Base-by-base conservation (phyloP, 2,113 vertebrate species). In the Collichthys lucidus region DNA sequence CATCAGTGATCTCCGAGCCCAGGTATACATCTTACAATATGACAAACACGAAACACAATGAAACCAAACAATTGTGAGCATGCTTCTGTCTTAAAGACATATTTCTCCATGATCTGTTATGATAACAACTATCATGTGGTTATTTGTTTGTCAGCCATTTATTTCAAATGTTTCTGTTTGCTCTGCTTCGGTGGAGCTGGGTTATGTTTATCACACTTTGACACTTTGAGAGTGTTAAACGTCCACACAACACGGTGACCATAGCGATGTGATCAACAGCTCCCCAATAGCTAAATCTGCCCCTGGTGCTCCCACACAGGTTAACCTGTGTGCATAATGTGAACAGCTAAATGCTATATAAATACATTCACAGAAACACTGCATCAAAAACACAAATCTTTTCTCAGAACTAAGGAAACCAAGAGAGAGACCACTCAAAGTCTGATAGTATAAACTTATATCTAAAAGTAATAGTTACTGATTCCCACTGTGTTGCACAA, bases 1-100 rank as follows among this genome's bases (percentile, higher is more conserved):
- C 90, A 96, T 98, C 92, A 76, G 74, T 86, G 94, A 93, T 40
- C 95, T 98, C 79, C 93, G 86, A 24, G 71, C 57, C 14, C 14
- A 91, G 90, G 94, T 92, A 77, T 19, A 47, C 17, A 19, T 49
- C 29, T 49, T 3, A 46, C 44, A 49, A 5, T 55, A 61, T 4
- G 49, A 47, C 12, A 8, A 59, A 35, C 22, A 15, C n/a, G n/a
- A 61, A 12, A 61, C 35, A 40, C 35, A 40, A 9, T 9, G 35
- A 40, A n/a, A n/a, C n/a, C n/a, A n/a, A n/a, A n/a, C n/a, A n/a
- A n/a, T n/a, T 40, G 35, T 40, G 35, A 40, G 19, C 11, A 31
- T 10, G 66, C 49, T 67, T 53, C 20, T 4, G n/a, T 11, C 19
- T 55, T 16, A 53, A 3, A 40, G 47, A 69, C 29, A 53, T 22